phyloP scores from a whole-genome alignment of 2,888 invertebrate species.

The Amblyjoppa proteus region DNA sequence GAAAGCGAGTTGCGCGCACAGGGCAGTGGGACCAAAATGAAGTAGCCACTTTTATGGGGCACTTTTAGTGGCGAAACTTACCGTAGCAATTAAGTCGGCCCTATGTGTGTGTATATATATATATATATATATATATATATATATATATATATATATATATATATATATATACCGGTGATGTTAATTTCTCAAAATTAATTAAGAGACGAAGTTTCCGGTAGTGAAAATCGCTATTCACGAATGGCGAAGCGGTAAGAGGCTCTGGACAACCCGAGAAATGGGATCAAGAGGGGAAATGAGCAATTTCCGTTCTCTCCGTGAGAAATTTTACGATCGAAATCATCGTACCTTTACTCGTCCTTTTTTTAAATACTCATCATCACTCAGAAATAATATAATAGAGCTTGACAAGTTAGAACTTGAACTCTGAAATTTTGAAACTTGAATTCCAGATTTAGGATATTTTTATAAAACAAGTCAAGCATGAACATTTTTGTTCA shows the following conservation, averaged over 20 bases:
- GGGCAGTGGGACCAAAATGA: slow-evolving; percentile 66
- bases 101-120: slow-evolving; percentile 48
- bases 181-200: slow-evolving; percentile 82
- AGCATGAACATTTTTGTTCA: neutral
- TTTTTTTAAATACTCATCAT: neutral
- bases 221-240: slow-evolving; percentile 60
- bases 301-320: slow-evolving; percentile 31
- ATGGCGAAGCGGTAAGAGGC: slow-evolving; percentile 49
- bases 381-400: neutral
- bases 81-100: slow-evolving; percentile 76
- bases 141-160: slow-evolving; percentile 29
- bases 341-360: slow-evolving; percentile 37
- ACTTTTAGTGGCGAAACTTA: slow-evolving; percentile 75
- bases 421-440: no score
- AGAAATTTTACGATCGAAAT: slow-evolving; percentile 62
- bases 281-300: slow-evolving; percentile 40
- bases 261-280: slow-evolving; percentile 31
- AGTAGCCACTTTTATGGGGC: slow-evolving; percentile 74
- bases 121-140: slow-evolving; percentile 31
- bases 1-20: slow-evolving; percentile 51
- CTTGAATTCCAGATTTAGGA: no score
- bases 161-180: slow-evolving; percentile 68
- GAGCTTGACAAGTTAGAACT: neutral
- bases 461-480: no score
- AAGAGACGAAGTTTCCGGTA: slow-evolving; percentile 74